Evolutionary conservation across 2,113 vertebrate species (phyloP).

Genomic region (Callocephalon fimbriatum): DNA sequence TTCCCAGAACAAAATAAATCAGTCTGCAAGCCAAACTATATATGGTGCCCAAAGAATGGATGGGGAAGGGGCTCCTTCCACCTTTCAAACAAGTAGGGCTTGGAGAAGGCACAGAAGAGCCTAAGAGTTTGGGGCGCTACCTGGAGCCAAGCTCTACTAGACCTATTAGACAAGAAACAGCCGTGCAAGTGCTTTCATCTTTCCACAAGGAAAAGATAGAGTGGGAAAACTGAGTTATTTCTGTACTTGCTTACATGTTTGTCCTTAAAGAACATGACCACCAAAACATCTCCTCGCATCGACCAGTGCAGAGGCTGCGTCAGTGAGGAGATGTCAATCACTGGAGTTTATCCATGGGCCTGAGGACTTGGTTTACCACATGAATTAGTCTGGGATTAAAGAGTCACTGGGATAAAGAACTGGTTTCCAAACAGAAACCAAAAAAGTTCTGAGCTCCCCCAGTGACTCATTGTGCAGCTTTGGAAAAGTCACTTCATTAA

Average conservation of each 20-base stretch:
- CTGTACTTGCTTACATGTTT: not conserved
- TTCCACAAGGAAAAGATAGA: not conserved
- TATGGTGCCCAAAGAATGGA: not conserved
- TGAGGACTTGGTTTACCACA: not conserved
- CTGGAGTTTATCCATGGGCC: not conserved
- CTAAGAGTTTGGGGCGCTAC: not conserved
- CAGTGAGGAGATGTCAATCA: not conserved
- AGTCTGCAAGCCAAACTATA: not conserved
- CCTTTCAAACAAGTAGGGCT: not conserved
- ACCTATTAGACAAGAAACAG: not conserved
- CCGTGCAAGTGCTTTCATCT: not conserved
- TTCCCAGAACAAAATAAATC: not conserved
- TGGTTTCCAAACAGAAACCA: not conserved
- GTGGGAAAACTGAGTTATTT: not conserved
- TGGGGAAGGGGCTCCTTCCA: not conserved
- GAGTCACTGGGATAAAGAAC: not conserved
- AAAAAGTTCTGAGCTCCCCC: not conserved
- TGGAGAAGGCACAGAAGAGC: not conserved
- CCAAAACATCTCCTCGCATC: not conserved
- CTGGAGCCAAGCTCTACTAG: not conserved
- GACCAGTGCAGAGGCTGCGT: not conserved
- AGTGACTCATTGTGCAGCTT: constrained; percentile 8
- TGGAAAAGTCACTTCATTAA: constrained; percentile 62
- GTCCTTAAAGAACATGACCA: not conserved
- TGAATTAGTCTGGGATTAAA: not conserved